These are phyloP conservation scores for Terrapene triunguis DNA, from an alignment of 2,113 vertebrate genomes.

Conservation along the genomic window DNA sequence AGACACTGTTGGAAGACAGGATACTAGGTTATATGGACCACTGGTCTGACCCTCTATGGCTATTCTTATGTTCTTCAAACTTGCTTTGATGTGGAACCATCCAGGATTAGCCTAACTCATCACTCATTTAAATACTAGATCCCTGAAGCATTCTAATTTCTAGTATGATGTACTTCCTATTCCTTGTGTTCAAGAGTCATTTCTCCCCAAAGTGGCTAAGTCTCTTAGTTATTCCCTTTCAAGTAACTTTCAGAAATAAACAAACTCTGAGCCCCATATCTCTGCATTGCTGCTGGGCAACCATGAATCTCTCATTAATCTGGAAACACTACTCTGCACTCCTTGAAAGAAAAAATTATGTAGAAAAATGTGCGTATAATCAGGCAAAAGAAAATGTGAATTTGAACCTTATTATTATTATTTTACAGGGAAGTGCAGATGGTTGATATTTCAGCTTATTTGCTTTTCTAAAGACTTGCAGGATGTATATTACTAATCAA, in stretches of 20 bases:
- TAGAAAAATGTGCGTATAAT: neutral
- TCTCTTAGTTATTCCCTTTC: slow-evolving; percentile 6
- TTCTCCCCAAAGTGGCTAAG: neutral
- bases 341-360: neutral
- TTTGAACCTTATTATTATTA: neutral
- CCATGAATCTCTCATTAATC: neutral
- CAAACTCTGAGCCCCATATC: slow-evolving; percentile 10
- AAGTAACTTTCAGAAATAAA: slow-evolving; percentile 21
- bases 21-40: neutral
- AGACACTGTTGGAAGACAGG: neutral
- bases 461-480: neutral
- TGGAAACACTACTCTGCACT: neutral
- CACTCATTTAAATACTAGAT: slow-evolving; percentile 27
- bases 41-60: neutral
- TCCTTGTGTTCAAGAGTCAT: neutral
- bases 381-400: neutral
- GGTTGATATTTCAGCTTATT: slow-evolving; percentile 30
- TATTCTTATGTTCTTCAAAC: neutral
- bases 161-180: neutral
- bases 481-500: slow-evolving; percentile 21
- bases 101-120: slow-evolving; percentile 8
- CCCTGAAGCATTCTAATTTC: slow-evolving; percentile 3
- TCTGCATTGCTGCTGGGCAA: neutral
- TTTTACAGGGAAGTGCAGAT: slow-evolving; percentile 18
- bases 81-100: neutral